Evolutionary conservation across 2,113 vertebrate species (phyloP).

Genomic region (Dasyprocta punctata): DNA sequence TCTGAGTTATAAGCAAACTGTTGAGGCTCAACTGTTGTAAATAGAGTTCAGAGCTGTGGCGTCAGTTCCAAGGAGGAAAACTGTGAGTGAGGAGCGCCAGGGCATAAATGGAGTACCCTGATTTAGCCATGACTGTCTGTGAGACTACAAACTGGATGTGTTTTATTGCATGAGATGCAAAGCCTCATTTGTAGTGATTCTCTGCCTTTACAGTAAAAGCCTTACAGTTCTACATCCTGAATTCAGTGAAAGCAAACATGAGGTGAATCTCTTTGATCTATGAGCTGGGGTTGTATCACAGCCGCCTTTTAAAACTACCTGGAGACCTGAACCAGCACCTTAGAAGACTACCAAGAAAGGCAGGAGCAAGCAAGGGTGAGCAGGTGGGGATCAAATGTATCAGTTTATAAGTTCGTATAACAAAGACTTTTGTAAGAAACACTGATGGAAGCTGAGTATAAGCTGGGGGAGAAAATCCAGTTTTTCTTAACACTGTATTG

Average conservation of each 20-base stretch:
- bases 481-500: not conserved
- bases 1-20: constrained; percentile 30
- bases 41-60: not conserved
- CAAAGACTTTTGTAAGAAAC: not conserved
- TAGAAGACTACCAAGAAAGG: not conserved
- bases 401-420: not conserved
- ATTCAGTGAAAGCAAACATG: not conserved
- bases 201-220: constrained; percentile 1
- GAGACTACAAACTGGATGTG: not conserved
- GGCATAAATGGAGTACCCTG: not conserved
- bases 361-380: not conserved
- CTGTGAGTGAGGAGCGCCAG: not conserved
- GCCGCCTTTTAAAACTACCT: not conserved
- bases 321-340: not conserved
- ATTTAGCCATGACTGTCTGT: constrained; percentile 2
- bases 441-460: not conserved
- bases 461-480: not conserved
- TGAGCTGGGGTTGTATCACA: not conserved
- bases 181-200: constrained; percentile 24
- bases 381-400: not conserved
- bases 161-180: not conserved
- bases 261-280: not conserved
- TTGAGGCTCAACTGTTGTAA: constrained; percentile 21
- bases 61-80: not conserved
- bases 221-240: not conserved